Conservation (phyloP, 2,888 invertebrate species). For the Mythimna impura region DNA sequence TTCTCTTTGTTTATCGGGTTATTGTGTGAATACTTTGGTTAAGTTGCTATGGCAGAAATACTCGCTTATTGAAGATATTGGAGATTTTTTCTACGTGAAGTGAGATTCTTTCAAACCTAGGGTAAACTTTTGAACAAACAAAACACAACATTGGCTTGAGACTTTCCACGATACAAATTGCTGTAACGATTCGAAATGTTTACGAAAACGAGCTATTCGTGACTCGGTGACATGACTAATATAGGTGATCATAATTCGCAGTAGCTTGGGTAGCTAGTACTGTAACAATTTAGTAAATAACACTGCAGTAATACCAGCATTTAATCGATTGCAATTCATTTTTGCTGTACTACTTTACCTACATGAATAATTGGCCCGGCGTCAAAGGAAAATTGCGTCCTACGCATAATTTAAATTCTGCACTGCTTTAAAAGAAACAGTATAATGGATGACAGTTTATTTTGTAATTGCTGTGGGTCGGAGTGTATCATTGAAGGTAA, state of each 20-base stretch:
- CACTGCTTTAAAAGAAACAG: neutral
- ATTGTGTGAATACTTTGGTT: neutral
- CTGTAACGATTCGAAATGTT: constrained; percentile 35
- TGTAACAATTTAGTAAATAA: constrained; percentile 11
- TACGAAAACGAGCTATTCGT: constrained; percentile 33
- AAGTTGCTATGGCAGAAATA: neutral
- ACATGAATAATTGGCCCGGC: constrained; percentile 17
- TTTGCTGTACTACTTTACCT: neutral
- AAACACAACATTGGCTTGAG: neutral
- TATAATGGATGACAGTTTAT: constrained; percentile 2
- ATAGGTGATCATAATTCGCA: constrained; percentile 40
- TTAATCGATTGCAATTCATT: neutral
- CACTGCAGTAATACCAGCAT: neutral
- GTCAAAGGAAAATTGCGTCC: constrained; percentile 16
- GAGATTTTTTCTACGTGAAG: neutral
- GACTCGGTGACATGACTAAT: constrained; percentile 48
- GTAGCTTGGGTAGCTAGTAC: constrained; percentile 23
- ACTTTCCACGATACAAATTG: constrained; percentile 30
- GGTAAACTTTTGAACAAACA: neutral
- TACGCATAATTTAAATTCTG: constrained; percentile 2
- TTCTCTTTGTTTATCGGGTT: neutral
- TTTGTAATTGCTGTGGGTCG: constrained; percentile 4
- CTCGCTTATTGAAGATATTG: neutral
- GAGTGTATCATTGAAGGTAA: constrained; percentile 5
- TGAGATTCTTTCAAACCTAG: neutral